Evolutionary conservation across 2,797 vertebrate genomes (phyloP).

Genomic region (Dipus sagitta): DNA sequence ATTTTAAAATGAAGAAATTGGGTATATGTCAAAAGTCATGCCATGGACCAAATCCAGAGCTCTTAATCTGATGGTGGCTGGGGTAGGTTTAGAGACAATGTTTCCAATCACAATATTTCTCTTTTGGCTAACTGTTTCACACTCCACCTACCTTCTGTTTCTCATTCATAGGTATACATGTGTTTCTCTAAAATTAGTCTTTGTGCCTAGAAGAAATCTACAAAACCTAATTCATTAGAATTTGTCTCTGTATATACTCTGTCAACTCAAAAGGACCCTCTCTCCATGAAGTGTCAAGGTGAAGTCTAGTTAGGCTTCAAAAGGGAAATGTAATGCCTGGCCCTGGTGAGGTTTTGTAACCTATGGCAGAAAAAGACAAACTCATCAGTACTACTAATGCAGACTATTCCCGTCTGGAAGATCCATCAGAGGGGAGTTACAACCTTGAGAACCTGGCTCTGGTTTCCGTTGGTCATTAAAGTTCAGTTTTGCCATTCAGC

Average conservation of each 20-base stretch:
- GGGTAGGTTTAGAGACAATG: background rate
- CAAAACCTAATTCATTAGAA: slow-evolving; percentile 31
- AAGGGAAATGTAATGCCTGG: background rate
- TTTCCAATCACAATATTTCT: slow-evolving; percentile 10
- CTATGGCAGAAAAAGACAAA: background rate
- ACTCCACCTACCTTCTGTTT: background rate
- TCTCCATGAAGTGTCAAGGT: background rate
- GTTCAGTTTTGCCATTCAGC: slow-evolving; percentile 1
- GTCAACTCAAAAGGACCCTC: background rate
- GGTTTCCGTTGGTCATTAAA: background rate
- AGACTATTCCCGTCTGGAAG: background rate
- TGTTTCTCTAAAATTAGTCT: background rate
- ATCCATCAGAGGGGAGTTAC: background rate
- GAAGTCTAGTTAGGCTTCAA: background rate
- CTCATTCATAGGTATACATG: background rate
- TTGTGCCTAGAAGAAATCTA: background rate
- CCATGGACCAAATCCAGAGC: background rate
- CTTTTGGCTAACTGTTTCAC: background rate
- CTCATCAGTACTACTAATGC: background rate
- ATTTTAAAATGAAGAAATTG: background rate
- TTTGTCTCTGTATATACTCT: background rate
- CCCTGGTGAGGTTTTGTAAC: background rate
- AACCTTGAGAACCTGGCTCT: background rate
- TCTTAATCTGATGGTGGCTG: background rate
- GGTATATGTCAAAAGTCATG: background rate